These are phyloP conservation scores for Ataeniobius toweri DNA, from an alignment of 2,797 vertebrate species.

Conservation along the genomic window DNA sequence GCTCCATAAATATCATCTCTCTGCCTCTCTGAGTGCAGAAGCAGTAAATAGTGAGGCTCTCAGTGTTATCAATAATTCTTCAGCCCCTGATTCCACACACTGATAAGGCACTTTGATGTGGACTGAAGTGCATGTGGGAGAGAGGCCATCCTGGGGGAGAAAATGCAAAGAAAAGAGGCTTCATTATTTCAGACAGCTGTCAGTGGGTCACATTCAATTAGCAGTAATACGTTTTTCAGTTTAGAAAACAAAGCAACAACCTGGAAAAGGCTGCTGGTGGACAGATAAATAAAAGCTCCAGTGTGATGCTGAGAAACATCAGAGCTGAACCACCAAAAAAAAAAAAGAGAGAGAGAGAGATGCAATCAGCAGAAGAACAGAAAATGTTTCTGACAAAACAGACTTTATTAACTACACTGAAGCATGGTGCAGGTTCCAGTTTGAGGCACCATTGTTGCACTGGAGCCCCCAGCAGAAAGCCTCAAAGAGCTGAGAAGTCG, in stretches of 20 bases:
- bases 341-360: constrained; percentile 6
- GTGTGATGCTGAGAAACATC: constrained; percentile 31
- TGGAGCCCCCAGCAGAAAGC: neutral
- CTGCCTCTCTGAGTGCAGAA: constrained; percentile 13
- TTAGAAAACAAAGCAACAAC: constrained; percentile 54
- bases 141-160: constrained; percentile 47
- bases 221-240: constrained; percentile 59
- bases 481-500: neutral
- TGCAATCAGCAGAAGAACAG: constrained; percentile 37
- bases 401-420: neutral
- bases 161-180: constrained; percentile 63
- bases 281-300: constrained; percentile 30
- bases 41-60: constrained; percentile 55
- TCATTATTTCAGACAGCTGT: constrained; percentile 73
- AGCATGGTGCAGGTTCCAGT: neutral
- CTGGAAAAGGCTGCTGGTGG: constrained; percentile 24
- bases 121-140: constrained; percentile 51
- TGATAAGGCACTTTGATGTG: constrained; percentile 72
- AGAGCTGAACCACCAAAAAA: constrained; percentile 23
- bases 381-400: constrained; percentile 16
- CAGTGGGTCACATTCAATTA: constrained; percentile 63
- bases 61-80: constrained; percentile 71
- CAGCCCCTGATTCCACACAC: constrained; percentile 61
- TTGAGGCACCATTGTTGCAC: neutral
- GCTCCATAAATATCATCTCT: constrained; percentile 38